phyloP scores from a whole-genome alignment of 2,888 invertebrate species.

The Sphaerophoria taeniata region DNA sequence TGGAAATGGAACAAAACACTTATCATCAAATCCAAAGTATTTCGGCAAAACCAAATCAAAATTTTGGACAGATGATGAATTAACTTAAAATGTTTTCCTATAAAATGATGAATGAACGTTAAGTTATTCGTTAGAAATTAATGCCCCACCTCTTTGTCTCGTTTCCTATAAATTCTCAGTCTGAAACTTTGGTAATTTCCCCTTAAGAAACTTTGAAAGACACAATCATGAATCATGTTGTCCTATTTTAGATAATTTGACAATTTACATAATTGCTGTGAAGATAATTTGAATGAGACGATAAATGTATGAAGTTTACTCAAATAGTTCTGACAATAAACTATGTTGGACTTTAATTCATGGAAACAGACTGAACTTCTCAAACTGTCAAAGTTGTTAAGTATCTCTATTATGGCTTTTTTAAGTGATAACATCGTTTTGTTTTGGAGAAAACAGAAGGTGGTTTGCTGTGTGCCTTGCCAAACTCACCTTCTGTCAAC shows the following conservation, averaged over 20 bases:
- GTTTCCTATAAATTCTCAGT: too few species aligned
- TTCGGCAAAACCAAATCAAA: neutral
- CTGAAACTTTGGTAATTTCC: neutral
- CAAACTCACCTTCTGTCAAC: neutral
- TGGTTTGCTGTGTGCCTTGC: too few species aligned
- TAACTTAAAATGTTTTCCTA: too few species aligned
- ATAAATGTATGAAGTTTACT: neutral
- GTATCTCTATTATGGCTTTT: too few species aligned
- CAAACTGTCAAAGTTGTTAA: slow-evolving; percentile 3
- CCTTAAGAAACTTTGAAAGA: neutral
- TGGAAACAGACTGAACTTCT: neutral
- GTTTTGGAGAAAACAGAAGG: too few species aligned
- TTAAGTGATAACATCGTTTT: too few species aligned
- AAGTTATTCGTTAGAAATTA: neutral
- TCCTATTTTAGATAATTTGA: neutral
- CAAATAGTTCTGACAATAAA: neutral
- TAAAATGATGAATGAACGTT: too few species aligned
- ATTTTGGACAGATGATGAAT: too few species aligned
- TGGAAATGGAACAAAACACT: too few species aligned
- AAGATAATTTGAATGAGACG: neutral
- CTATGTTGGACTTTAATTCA: neutral
- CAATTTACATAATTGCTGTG: slow-evolving; percentile 2
- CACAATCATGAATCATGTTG: neutral
- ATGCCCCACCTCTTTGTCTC: neutral
- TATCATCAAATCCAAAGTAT: too few species aligned